Conservation (phyloP, 2,113 vertebrate species). For the Campylorhamphus procurvoides region DNA sequence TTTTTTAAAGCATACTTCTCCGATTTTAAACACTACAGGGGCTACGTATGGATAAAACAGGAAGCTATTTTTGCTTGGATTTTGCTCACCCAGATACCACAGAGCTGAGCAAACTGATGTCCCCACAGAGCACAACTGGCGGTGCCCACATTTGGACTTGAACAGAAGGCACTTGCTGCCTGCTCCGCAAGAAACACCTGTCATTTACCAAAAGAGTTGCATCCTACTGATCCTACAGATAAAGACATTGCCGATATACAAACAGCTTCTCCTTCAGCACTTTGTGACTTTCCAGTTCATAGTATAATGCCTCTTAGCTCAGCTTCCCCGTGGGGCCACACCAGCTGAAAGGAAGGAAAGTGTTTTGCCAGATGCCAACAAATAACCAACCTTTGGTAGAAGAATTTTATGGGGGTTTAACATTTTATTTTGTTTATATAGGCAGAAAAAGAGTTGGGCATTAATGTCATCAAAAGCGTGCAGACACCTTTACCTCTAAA, state of each 20-base stretch:
- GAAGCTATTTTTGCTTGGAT: background rate
- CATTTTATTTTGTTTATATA: background rate
- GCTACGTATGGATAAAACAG: background rate
- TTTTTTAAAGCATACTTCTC: background rate
- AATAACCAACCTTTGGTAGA: background rate
- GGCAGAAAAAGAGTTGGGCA: background rate
- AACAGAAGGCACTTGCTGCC: background rate
- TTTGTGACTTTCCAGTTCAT: background rate
- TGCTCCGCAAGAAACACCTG: background rate
- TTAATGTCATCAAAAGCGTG: background rate
- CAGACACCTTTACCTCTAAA: background rate
- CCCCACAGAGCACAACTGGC: background rate
- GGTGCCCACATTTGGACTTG: background rate
- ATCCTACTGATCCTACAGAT: background rate
- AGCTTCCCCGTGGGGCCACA: background rate
- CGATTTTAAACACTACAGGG: background rate
- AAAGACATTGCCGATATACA: background rate
- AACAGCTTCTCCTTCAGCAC: background rate
- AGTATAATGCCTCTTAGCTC: background rate
- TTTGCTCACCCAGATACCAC: background rate
- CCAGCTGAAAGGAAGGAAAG: background rate
- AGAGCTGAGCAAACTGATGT: background rate
- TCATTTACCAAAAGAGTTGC: background rate
- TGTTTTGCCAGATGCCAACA: background rate
- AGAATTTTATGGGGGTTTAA: background rate